These are phyloP conservation scores for Steinernema scapterisci DNA, from an alignment of 2,888 invertebrate genomes.

Conservation along the genomic window DNA sequence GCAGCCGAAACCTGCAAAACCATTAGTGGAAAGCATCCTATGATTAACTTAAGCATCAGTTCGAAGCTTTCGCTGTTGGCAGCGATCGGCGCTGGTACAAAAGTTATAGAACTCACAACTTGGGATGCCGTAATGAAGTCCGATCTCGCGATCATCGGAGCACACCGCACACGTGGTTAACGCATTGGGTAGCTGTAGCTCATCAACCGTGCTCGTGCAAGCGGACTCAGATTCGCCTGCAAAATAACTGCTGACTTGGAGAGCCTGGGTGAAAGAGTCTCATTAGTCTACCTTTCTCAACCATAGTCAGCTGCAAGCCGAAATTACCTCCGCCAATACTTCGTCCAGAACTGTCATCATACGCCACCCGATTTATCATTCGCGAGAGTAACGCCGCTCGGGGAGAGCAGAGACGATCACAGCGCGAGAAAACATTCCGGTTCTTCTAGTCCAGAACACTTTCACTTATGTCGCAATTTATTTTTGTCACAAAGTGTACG, in stretches of 20 bases:
- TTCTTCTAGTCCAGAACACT: slow-evolving; percentile 3
- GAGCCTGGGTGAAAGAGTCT: no score
- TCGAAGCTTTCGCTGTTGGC: no score
- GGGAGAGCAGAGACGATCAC: slow-evolving; percentile 13
- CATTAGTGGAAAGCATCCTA: no score
- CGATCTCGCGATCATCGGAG: slow-evolving; percentile 12
- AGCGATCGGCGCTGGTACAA: not conserved
- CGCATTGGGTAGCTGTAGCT: not conserved
- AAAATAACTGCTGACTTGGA: not conserved
- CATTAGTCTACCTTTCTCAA: not conserved
- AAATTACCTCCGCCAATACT: not conserved
- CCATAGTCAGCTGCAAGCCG: slow-evolving; percentile 1
- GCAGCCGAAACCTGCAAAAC: slow-evolving; percentile 7
- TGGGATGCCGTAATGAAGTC: slow-evolving; percentile 18
- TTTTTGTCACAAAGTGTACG: no score
- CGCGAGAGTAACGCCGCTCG: not conserved
- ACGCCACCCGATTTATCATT: not conserved
- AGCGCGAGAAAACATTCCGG: slow-evolving; percentile 10
- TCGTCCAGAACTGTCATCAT: not conserved
- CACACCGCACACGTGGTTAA: not conserved
- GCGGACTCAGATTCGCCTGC: not conserved
- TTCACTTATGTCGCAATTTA: no score
- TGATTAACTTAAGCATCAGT: no score
- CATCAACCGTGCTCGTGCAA: not conserved
- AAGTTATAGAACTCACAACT: not conserved